Evolutionary conservation across 2,113 vertebrate genomes (phyloP).

Genomic region (Elaphurus davidianus): DNA sequence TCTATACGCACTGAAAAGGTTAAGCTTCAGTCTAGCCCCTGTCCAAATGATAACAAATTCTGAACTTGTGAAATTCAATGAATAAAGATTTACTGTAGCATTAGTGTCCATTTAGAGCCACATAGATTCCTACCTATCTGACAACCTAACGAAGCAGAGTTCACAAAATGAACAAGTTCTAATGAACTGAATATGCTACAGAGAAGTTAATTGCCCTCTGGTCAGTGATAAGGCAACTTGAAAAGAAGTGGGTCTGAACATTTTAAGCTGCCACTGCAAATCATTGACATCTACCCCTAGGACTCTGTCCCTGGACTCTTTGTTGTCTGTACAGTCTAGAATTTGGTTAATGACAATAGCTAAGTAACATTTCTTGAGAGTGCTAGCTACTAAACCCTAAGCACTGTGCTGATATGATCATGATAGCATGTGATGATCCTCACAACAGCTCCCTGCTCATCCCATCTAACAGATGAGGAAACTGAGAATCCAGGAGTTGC

Average conservation of each 20-base stretch:
- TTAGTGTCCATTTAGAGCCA: background rate
- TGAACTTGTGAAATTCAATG: conserved; percentile 16
- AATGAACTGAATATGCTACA: background rate
- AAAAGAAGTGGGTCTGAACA: background rate
- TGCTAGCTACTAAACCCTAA: background rate
- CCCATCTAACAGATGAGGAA: background rate
- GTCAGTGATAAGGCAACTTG: background rate
- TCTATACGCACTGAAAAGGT: background rate
- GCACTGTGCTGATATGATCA: background rate
- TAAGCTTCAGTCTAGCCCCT: conserved; percentile 21
- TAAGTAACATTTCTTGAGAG: background rate
- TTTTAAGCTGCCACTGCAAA: background rate
- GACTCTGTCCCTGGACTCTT: background rate
- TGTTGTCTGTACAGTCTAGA: background rate
- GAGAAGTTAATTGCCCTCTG: background rate
- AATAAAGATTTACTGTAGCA: background rate
- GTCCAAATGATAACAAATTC: background rate
- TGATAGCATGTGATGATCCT: background rate
- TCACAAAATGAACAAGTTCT: conserved; percentile 26
- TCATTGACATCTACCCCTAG: background rate
- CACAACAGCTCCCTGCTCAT: background rate
- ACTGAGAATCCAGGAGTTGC: background rate
- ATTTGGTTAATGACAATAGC: background rate
- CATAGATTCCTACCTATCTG: background rate
- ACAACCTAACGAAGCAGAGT: background rate